Percentiles rank a stretch among this genome's conserved stretches.
Evolutionary conservation across 2,797 vertebrate genomes (phyloP).

Genomic region (Leptoclinus maculatus): DNA sequence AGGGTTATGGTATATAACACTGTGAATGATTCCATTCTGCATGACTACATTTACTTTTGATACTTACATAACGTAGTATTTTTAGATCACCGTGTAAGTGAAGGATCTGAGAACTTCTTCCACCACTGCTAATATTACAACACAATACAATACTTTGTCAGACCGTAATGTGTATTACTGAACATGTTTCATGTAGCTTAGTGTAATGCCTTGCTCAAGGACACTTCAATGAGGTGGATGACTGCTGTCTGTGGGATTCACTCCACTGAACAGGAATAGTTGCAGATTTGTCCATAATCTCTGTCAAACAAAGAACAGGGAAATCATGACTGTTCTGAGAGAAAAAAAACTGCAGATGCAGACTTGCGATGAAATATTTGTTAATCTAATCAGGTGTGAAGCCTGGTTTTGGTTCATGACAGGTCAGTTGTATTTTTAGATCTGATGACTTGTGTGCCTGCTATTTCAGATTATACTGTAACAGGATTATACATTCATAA

Average conservation of each 20-base stretch:
- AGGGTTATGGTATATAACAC: too few species aligned
- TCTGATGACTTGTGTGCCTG: conserved; percentile 1
- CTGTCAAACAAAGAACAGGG: conserved; percentile 7
- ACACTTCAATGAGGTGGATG: not conserved
- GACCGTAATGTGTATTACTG: not conserved
- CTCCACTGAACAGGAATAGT: not conserved
- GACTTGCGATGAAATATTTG: conserved; percentile 52
- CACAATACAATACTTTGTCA: not conserved
- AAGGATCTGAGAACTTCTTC: not conserved
- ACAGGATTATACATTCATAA: conserved; percentile 48
- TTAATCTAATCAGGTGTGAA: conserved; percentile 67
- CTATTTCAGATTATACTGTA: conserved; percentile 52
- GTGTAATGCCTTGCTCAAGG: conserved; percentile 14
- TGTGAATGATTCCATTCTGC: not conserved
- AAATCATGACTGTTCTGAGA: conserved; percentile 5
- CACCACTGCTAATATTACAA: not conserved
- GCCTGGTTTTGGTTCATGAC: conserved; percentile 38
- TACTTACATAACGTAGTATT: not conserved
- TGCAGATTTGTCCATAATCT: conserved; percentile 16
- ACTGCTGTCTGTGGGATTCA: conserved; percentile 2
- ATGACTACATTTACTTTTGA: not conserved
- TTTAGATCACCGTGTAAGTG: not conserved
- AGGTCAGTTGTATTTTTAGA: conserved; percentile 59
- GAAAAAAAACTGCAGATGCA: conserved; percentile 25
- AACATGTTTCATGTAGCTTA: not conserved